Conservation (phyloP, 2,888 invertebrate genomes). For the Nomada hirtipes region DNA sequence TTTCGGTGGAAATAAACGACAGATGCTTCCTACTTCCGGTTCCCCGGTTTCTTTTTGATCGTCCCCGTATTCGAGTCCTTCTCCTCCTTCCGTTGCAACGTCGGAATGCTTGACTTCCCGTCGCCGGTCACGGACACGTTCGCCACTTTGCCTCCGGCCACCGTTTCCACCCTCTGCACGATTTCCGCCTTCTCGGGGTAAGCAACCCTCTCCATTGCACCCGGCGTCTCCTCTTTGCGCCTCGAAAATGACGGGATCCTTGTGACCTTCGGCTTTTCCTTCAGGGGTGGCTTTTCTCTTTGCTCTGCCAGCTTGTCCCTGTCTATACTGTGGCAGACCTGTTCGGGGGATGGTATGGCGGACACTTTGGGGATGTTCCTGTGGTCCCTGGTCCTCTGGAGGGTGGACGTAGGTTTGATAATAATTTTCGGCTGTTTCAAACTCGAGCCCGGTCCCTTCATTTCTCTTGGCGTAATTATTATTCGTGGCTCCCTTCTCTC, state of each 20-base stretch:
- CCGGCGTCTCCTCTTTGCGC: conserved; percentile 67
- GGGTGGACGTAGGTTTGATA: conserved; percentile 80
- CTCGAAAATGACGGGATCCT: conserved; percentile 78
- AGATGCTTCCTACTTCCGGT: conserved; percentile 63
- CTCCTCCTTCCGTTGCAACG: conserved; percentile 62
- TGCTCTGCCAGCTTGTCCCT: conserved; percentile 65
- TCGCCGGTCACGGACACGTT: conserved; percentile 55
- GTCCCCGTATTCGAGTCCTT: conserved; percentile 76
- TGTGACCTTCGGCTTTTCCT: conserved; percentile 78
- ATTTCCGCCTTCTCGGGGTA: conserved; percentile 73
- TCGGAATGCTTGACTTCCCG: conserved; percentile 72
- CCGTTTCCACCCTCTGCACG: conserved; percentile 72
- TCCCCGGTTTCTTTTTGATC: conserved; percentile 75
- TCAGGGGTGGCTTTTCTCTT: conserved; percentile 74
- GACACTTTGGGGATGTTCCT: conserved; percentile 80
- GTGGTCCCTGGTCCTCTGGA: conserved; percentile 74
- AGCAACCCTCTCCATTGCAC: conserved; percentile 52
- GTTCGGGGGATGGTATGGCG: conserved; percentile 79
- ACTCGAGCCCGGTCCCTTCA: conserved; percentile 68
- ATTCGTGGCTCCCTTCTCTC: conserved; percentile 86
- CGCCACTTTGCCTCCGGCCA: conserved; percentile 55
- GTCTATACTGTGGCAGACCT: conserved; percentile 68
- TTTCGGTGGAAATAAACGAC: background rate
- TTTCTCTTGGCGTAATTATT: conserved; percentile 87
- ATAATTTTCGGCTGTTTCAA: conserved; percentile 82